A percentile compares a stretch with the other conserved stretches of the same genome.
These are phyloP conservation scores for Corythaixoides concolor DNA, from an alignment of 2,113 vertebrate species.

Conservation along the genomic window DNA sequence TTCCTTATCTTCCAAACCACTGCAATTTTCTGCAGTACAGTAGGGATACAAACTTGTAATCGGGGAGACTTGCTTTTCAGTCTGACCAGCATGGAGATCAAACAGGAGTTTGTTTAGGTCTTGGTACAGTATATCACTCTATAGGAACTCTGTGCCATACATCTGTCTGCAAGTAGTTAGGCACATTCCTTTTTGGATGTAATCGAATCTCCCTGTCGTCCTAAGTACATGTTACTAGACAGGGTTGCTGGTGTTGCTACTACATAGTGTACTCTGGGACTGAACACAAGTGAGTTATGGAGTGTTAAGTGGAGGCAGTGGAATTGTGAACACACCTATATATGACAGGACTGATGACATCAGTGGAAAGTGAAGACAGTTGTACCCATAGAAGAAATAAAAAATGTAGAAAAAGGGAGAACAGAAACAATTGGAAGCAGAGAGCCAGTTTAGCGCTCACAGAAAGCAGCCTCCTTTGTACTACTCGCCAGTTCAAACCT, in stretches of 20 bases:
- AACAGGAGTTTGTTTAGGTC: background rate
- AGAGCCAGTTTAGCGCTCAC: background rate
- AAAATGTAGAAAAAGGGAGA: conserved; percentile 9
- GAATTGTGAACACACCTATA: conserved; percentile 55
- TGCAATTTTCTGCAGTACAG: background rate
- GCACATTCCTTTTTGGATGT: conserved; percentile 52
- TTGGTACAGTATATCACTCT: background rate
- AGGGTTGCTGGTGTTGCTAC: conserved; percentile 46
- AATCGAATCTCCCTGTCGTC: conserved; percentile 51
- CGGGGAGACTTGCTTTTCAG: background rate
- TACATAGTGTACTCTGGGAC: conserved; percentile 4
- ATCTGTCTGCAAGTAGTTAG: conserved; percentile 67
- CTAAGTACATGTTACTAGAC: conserved; percentile 57
- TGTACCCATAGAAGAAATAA: conserved; percentile 50
- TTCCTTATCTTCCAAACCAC: background rate
- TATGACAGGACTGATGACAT: conserved; percentile 56
- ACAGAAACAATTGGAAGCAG: conserved; percentile 31
- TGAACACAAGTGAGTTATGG: conserved; percentile 37
- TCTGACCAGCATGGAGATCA: background rate
- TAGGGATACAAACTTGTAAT: background rate
- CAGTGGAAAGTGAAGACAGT: conserved; percentile 60
- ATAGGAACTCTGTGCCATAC: conserved; percentile 33
- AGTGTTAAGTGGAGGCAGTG: conserved; percentile 54
- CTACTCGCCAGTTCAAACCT: background rate
- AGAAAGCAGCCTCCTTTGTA: background rate